A percentile compares a stretch with the other conserved stretches of the same genome.
phyloP scores from a whole-genome alignment of 92 coral and sea anemone species.

The Heteractis magnifica region DNA sequence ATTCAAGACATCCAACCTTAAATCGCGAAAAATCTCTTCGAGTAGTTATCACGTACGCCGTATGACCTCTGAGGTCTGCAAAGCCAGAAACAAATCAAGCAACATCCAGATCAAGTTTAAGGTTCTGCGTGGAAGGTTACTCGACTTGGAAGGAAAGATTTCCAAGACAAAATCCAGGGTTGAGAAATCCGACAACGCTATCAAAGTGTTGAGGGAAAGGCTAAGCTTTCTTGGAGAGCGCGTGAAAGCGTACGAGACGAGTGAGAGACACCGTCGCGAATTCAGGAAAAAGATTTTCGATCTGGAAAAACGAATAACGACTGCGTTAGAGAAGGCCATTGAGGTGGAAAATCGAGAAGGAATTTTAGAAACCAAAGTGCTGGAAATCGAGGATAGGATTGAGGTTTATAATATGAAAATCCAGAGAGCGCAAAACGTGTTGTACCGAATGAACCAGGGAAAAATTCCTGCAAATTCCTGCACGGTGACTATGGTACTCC shows the following conservation, averaged over 20 bases:
- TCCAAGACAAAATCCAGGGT: not conserved
- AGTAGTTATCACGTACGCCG: not conserved
- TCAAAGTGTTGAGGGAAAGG: constrained; percentile 7
- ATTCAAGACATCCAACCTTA: not conserved
- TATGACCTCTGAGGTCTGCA: constrained; percentile 14
- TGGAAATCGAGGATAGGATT: constrained; percentile 19
- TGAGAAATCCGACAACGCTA: not conserved
- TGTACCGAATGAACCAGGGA: constrained; percentile 14
- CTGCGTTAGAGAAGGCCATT: not conserved
- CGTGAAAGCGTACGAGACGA: not conserved
- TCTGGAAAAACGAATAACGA: not conserved
- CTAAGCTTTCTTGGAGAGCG: not conserved
- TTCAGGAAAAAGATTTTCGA: not conserved
- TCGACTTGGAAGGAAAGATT: constrained; percentile 6
- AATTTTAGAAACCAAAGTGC: constrained; percentile 17
- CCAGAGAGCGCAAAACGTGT: constrained; percentile 17
- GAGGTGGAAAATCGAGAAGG: constrained; percentile 8
- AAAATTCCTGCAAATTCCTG: constrained; percentile 8
- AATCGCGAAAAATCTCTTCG: not conserved
- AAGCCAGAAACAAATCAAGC: constrained; percentile 4
- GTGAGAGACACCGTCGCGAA: not conserved
- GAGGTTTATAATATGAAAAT: constrained; percentile 28
- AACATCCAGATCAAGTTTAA: not conserved
- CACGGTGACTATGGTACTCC: constrained; percentile 15
- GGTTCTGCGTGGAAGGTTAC: not conserved